A percentile compares a stretch with the other conserved stretches of the same genome.
Evolutionary conservation across 2,113 vertebrate genomes (phyloP).

Genomic region (Pteronura brasiliensis): DNA sequence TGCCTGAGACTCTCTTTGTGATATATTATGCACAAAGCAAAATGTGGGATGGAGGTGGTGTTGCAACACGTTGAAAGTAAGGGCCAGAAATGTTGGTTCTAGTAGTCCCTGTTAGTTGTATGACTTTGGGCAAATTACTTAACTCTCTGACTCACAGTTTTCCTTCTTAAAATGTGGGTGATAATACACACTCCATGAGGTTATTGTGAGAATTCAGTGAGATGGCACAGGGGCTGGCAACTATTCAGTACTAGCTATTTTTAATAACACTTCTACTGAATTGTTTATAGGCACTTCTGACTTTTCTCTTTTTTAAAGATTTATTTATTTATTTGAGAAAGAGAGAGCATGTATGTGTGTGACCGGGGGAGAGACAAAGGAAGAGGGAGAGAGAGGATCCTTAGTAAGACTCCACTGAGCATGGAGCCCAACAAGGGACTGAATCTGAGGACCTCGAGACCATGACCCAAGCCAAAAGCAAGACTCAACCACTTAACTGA

Average conservation of each 20-base stretch:
- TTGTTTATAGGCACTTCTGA: not conserved
- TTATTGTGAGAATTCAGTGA: not conserved
- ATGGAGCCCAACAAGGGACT: not conserved
- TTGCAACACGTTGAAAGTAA: not conserved
- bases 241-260: not conserved
- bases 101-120: not conserved
- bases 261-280: not conserved
- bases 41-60: not conserved
- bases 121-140: not conserved
- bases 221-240: not conserved
- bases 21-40: not conserved
- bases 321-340: not conserved
- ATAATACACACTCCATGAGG: not conserved
- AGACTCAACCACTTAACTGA: not conserved
- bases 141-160: not conserved
- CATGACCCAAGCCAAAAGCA: not conserved
- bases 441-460: not conserved
- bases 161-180: not conserved
- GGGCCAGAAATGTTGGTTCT: not conserved
- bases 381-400: not conserved
- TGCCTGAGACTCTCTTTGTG: not conserved
- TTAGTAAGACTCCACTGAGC: not conserved
- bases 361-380: not conserved
- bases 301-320: not conserved
- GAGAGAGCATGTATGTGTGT: not conserved